phyloP scores from a whole-genome alignment of 2,888 invertebrate genomes.

The Mycogona germanica region DNA sequence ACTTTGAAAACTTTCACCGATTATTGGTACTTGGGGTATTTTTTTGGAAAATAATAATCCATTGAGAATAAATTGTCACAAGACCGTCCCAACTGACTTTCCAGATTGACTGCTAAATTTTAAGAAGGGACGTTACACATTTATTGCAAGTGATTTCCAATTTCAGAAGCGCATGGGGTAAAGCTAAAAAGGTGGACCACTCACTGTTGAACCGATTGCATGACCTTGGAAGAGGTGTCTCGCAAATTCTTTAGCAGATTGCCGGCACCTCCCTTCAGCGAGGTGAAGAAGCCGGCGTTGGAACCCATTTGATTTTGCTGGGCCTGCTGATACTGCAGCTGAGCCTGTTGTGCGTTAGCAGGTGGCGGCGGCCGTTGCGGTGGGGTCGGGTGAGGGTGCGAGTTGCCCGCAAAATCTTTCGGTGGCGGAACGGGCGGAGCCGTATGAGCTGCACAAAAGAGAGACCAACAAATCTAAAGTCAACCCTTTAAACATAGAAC shows the following conservation, averaged over 20 bases:
- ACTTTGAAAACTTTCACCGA: too few species aligned
- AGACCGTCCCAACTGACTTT: too few species aligned
- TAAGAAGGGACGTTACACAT: too few species aligned
- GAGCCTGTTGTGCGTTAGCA: constrained; percentile 28
- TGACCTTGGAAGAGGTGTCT: constrained; percentile 91
- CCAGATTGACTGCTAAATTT: too few species aligned
- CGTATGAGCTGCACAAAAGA: too few species aligned
- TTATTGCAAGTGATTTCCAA: background rate
- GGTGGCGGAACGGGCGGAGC: too few species aligned
- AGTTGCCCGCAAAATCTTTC: background rate
- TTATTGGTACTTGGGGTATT: too few species aligned
- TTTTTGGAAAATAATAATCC: too few species aligned
- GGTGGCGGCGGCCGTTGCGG: constrained; percentile 34
- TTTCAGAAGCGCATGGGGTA: background rate
- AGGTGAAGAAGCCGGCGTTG: constrained; percentile 45
- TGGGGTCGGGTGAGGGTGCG: too few species aligned
- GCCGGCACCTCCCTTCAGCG: constrained; percentile 83
- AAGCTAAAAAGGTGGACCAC: constrained; percentile 31
- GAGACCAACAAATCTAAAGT: too few species aligned
- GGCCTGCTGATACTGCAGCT: background rate
- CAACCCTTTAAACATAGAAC: too few species aligned
- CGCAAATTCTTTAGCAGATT: constrained; percentile 86
- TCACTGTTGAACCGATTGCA: constrained; percentile 89
- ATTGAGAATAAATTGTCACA: too few species aligned
- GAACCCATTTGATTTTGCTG: background rate